phyloP scores from a whole-genome alignment of 2,113 vertebrate species.

The Entomyzon cyanotis region DNA sequence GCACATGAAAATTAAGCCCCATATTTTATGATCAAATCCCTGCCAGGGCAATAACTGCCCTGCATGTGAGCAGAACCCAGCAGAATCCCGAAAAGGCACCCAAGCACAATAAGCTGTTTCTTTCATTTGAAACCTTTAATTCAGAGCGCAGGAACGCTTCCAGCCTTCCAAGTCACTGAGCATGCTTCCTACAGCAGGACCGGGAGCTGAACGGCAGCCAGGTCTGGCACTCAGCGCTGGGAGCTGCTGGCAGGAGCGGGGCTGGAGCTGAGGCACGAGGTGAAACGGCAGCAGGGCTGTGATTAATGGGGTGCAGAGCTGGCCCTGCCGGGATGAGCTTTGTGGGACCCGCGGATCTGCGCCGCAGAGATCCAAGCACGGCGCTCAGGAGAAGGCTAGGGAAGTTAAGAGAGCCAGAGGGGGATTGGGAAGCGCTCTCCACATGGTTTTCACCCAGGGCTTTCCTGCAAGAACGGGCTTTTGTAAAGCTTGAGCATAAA shows the following conservation, averaged over 20 bases:
- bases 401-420: fast-evolving
- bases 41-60: neutral
- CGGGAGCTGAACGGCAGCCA: neutral
- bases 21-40: neutral
- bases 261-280: neutral
- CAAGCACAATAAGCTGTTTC: neutral
- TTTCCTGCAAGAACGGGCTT: neutral
- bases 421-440: neutral
- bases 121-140: neutral
- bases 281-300: neutral
- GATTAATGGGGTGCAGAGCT: neutral
- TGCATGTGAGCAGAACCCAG: neutral
- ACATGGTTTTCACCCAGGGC: neutral
- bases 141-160: neutral
- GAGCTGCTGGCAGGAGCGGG: neutral
- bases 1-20: neutral
- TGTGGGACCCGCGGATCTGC: fast-evolving
- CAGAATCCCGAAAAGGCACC: neutral
- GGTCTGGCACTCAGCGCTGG: neutral
- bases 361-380: fast-evolving
- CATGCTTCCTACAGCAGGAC: neutral
- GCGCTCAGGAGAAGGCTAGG: fast-evolving
- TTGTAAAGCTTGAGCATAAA: neutral
- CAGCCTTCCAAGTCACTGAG: neutral
- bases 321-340: neutral